Percentiles rank a stretch among this genome's conserved stretches.
These are phyloP conservation scores for Ophonus ardosiacus DNA, from an alignment of 2,888 invertebrate genomes.

Conservation along the genomic window DNA sequence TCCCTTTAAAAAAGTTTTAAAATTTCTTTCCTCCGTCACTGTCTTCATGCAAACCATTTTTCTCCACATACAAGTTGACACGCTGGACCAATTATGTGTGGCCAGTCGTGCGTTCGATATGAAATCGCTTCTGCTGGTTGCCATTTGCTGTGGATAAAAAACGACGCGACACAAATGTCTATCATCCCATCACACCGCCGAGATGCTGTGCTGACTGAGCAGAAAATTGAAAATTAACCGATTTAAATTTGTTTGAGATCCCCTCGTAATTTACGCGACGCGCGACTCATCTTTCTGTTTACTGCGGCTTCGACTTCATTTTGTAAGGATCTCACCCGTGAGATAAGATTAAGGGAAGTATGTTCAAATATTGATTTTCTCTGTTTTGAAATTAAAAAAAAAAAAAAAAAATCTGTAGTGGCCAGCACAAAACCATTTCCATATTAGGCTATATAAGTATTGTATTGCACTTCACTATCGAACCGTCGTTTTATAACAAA, in stretches of 20 bases:
- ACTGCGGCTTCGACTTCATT: conserved; percentile 28
- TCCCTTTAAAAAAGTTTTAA: neutral
- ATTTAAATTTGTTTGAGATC: conserved; percentile 41
- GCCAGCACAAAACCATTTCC: too few relatives aligned
- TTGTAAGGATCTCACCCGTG: neutral
- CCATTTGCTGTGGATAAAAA: conserved; percentile 5
- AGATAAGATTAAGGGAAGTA: conserved; percentile 8
- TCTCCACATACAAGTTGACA: conserved; percentile 29
- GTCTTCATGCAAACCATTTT: neutral
- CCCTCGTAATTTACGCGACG: conserved; percentile 18
- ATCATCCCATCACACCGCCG: neutral
- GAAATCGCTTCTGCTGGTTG: conserved; percentile 27
- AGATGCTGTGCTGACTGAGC: neutral
- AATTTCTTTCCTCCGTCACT: neutral
- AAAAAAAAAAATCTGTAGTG: too few relatives aligned
- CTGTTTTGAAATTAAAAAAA: neutral
- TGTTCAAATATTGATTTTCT: conserved; percentile 31
- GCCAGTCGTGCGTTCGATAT: conserved; percentile 38
- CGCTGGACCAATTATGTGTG: conserved; percentile 47
- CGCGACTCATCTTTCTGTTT: neutral
- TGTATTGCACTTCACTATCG: too few relatives aligned
- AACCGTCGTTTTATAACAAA: too few relatives aligned
- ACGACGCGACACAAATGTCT: neutral
- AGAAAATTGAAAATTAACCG: conserved; percentile 41
- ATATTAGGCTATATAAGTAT: too few relatives aligned